A percentile compares a stretch with the other conserved stretches of the same genome.
These are phyloP conservation scores for Drosophila arawakana DNA, from an alignment of 1,140 invertebrate genomes.

Conservation along the genomic window DNA sequence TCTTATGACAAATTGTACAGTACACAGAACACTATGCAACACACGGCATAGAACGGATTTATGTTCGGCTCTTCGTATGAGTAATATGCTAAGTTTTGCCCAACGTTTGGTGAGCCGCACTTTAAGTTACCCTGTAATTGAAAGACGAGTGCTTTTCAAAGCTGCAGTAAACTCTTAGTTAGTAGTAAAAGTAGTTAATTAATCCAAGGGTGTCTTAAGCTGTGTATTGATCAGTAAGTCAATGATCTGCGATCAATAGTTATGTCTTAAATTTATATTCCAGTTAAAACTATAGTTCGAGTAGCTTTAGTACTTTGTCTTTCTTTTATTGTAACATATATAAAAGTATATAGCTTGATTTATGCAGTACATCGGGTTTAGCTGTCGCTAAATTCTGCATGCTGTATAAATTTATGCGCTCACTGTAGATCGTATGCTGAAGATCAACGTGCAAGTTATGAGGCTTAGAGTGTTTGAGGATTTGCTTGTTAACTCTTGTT, in stretches of 20 bases:
- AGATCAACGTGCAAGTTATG: conserved; percentile 66
- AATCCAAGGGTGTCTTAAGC: too few species aligned
- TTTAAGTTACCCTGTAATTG: too few species aligned
- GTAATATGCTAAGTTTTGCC: conserved; percentile 30
- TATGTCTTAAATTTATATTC: too few species aligned
- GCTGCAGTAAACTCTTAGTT: too few species aligned
- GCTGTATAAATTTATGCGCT: conserved; percentile 4
- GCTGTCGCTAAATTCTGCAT: not conserved
- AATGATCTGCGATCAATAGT: too few species aligned
- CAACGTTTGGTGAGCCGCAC: not conserved
- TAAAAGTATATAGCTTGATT: not conserved
- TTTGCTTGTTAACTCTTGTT: conserved; percentile 4
- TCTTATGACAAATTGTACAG: conserved; percentile 68
- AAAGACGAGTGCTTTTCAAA: too few species aligned
- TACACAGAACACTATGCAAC: not conserved
- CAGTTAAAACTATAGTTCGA: too few species aligned
- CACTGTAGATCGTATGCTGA: conserved; percentile 47
- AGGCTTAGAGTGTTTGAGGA: conserved; percentile 30
- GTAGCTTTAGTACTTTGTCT: not conserved
- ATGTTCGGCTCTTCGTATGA: conserved; percentile 35
- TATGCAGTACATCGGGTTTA: not conserved
- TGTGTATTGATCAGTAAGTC: too few species aligned
- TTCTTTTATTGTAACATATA: not conserved
- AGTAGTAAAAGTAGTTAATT: too few species aligned
- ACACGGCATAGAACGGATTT: conserved; percentile 42